These are phyloP conservation scores for Hemithea aestivaria DNA, from an alignment of 2,888 invertebrate genomes.

Conservation along the genomic window DNA sequence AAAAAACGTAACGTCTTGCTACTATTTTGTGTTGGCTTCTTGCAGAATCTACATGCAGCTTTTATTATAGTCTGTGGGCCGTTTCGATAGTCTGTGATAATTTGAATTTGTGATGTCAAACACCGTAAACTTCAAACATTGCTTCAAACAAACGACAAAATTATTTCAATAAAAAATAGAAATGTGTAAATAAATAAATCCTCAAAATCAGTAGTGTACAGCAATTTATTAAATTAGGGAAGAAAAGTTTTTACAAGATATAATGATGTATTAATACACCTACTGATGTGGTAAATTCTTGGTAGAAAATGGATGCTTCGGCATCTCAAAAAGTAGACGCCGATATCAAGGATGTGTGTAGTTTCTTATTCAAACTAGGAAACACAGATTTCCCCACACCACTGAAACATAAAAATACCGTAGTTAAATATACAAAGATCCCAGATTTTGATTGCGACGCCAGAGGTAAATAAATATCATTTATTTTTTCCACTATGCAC, in stretches of 20 bases:
- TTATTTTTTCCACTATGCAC: constrained; percentile 3
- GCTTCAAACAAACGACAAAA: constrained; percentile 1
- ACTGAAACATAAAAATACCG: constrained; percentile 46
- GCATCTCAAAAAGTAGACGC: constrained; percentile 48
- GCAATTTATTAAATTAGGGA: constrained; percentile 6
- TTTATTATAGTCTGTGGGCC: too few species aligned
- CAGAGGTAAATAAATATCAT: constrained; percentile 42
- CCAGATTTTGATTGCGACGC: constrained; percentile 55
- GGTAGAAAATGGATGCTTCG: constrained; percentile 58
- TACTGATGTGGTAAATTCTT: constrained; percentile 28
- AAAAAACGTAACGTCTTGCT: too few species aligned
- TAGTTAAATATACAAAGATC: constrained; percentile 64
- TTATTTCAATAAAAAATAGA: constrained; percentile 5
- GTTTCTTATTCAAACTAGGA: constrained; percentile 46
- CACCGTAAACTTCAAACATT: not conserved
- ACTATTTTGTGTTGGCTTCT: too few species aligned
- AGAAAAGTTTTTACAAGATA: constrained; percentile 23
- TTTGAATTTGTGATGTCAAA: not conserved
- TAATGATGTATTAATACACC: too few species aligned
- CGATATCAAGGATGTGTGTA: constrained; percentile 43
- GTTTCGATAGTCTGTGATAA: too few species aligned
- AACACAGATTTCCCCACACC: constrained; percentile 37
- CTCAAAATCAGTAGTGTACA: constrained; percentile 3
- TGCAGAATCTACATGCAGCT: too few species aligned
- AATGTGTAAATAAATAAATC: constrained; percentile 15